These are phyloP conservation scores for Pilophorus perplexus DNA, from an alignment of 2,888 invertebrate species.

Conservation along the genomic window DNA sequence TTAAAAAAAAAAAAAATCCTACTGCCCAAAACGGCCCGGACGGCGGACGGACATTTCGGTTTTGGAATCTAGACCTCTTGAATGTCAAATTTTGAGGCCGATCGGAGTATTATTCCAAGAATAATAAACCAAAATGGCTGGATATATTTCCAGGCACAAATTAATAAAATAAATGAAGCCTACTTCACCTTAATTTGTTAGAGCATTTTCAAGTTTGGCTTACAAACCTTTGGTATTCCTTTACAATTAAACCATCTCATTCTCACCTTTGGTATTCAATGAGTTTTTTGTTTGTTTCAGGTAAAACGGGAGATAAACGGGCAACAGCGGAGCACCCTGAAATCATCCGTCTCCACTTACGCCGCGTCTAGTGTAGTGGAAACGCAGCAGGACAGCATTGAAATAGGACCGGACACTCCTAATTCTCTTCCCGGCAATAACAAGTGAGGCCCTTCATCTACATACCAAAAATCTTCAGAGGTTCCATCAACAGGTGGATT, in stretches of 20 bases:
- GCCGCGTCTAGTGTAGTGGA: constrained; percentile 31
- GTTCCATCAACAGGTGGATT: too few relatives aligned
- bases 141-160: too few relatives aligned
- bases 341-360: constrained; percentile 33
- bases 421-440: constrained; percentile 38
- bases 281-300: neutral
- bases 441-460: constrained; percentile 15
- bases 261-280: neutral
- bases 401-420: constrained; percentile 26
- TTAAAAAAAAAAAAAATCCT: too few relatives aligned
- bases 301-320: constrained; percentile 21
- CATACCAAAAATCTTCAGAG: neutral
- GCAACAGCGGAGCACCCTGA: constrained; percentile 14
- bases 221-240: neutral
- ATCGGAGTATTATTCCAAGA: too few relatives aligned
- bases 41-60: too few relatives aligned
- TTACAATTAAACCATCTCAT: neutral
- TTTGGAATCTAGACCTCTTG: too few relatives aligned
- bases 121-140: too few relatives aligned
- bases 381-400: constrained; percentile 12
- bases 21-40: too few relatives aligned
- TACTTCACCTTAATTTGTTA: too few relatives aligned
- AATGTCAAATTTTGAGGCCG: too few relatives aligned
- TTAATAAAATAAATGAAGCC: too few relatives aligned
- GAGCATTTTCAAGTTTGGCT: neutral